Conservation (phyloP, 2,113 vertebrate species). For the Nothoprocta perdicaria region DNA sequence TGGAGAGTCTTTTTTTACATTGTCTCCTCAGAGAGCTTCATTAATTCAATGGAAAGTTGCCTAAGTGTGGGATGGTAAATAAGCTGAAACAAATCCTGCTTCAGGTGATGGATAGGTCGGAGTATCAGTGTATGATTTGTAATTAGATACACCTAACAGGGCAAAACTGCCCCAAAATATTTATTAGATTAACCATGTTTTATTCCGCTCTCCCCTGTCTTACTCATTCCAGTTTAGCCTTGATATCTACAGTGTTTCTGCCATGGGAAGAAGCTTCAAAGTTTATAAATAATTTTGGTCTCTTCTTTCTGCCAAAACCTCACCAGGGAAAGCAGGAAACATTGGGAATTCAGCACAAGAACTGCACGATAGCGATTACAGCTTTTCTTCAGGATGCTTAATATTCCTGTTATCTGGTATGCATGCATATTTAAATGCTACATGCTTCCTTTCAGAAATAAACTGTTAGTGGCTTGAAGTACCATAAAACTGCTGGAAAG, state of each 20-base stretch:
- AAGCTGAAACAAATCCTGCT: not conserved
- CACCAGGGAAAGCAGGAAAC: not conserved
- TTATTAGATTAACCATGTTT: not conserved
- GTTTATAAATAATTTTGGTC: not conserved
- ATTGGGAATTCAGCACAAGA: not conserved
- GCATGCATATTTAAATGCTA: slow-evolving; percentile 40
- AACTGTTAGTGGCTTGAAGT: slow-evolving; percentile 33
- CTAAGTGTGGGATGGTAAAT: not conserved
- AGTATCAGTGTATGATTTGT: not conserved
- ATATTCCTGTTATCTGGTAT: not conserved
- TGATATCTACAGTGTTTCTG: not conserved
- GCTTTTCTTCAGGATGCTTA: slow-evolving; percentile 16
- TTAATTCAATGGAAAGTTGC: not conserved
- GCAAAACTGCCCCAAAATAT: not conserved
- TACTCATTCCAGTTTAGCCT: accelerated
- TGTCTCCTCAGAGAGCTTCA: not conserved
- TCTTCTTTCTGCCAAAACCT: not conserved
- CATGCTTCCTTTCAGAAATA: slow-evolving; percentile 30
- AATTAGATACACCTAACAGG: not conserved
- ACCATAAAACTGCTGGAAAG: slow-evolving; percentile 67
- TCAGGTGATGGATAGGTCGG: not conserved
- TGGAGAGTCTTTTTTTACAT: not conserved
- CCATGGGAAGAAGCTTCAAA: not conserved
- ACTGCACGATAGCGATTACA: not conserved
- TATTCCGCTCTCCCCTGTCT: not conserved